phyloP scores from a whole-genome alignment of 2,888 invertebrate species.

The Thereva unica region DNA sequence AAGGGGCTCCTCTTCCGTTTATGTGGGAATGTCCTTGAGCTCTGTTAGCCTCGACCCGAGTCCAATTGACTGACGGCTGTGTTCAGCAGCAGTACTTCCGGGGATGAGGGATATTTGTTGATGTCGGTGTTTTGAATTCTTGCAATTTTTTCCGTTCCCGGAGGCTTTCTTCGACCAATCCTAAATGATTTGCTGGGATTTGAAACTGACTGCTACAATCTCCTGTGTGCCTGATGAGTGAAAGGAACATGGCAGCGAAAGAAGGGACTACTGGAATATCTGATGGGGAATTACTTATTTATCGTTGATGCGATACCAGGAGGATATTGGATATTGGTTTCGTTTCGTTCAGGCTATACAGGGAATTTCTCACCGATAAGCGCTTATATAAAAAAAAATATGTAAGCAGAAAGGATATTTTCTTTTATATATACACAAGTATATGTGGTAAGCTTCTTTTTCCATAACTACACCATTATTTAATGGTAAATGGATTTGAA shows the following conservation, averaged over 20 bases:
- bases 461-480: too few species aligned
- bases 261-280: neutral
- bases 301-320: neutral
- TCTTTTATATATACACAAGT: too few species aligned
- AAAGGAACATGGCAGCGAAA: neutral
- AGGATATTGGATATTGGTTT: slow-evolving; percentile 14
- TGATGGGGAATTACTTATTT: slow-evolving; percentile 7
- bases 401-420: too few species aligned
- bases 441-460: too few species aligned
- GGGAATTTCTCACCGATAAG: too few species aligned
- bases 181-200: slow-evolving; percentile 4
- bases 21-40: neutral
- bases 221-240: neutral
- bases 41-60: neutral
- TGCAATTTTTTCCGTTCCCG: neutral
- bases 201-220: neutral
- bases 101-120: slow-evolving; percentile 1
- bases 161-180: neutral
- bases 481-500: too few species aligned
- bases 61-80: neutral
- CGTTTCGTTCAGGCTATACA: neutral
- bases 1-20: neutral
- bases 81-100: neutral
- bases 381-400: too few species aligned
- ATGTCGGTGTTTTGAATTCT: slow-evolving; percentile 12